Conservation (phyloP, 2,888 invertebrate genomes). For the Diaphora mendica region DNA sequence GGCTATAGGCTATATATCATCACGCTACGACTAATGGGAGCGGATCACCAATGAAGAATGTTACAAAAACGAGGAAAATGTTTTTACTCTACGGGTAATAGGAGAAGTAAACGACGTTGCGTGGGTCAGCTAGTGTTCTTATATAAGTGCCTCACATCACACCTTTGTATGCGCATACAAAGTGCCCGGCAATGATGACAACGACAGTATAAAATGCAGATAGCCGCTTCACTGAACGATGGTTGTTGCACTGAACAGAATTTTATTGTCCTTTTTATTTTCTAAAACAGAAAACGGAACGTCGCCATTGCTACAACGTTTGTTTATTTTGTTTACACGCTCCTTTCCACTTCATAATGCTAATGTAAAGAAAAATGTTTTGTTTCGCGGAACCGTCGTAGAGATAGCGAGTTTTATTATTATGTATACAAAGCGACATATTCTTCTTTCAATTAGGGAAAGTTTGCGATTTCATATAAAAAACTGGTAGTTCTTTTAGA, state of each 20-base stretch:
- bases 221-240: slow-evolving; percentile 74
- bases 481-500: slow-evolving; percentile 48
- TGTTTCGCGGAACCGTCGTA: slow-evolving; percentile 4
- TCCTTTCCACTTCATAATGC: slow-evolving; percentile 39
- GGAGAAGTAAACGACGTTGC: too few relatives aligned
- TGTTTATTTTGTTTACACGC: slow-evolving; percentile 49
- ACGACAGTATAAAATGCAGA: slow-evolving; percentile 80
- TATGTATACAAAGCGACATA: not conserved
- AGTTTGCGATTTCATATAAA: not conserved
- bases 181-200: slow-evolving; percentile 64
- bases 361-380: slow-evolving; percentile 31
- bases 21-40: too few relatives aligned
- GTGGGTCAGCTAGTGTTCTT: too few relatives aligned
- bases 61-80: too few relatives aligned
- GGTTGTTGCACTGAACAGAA: slow-evolving; percentile 69
- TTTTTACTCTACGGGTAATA: too few relatives aligned
- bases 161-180: slow-evolving; percentile 62
- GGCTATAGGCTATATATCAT: too few relatives aligned
- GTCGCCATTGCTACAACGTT: slow-evolving; percentile 20
- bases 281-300: slow-evolving; percentile 55
- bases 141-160: slow-evolving; percentile 44
- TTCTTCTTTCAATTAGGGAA: not conserved
- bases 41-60: too few relatives aligned
- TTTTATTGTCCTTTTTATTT: slow-evolving; percentile 74
- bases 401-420: not conserved